These are phyloP conservation scores for Holotrichia oblita DNA, from an alignment of 1,140 invertebrate genomes.

Conservation along the genomic window DNA sequence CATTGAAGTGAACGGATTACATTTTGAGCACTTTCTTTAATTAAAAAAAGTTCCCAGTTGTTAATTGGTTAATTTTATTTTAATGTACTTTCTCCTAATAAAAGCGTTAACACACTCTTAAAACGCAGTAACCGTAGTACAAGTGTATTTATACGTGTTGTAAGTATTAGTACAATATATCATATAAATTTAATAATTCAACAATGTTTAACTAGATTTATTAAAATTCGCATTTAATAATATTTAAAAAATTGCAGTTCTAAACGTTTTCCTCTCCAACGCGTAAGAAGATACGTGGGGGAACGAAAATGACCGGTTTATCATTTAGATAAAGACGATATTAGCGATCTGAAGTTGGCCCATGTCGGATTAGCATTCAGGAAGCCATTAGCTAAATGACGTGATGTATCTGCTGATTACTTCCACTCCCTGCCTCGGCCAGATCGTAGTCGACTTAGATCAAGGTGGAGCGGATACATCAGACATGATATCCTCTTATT, in stretches of 20 bases:
- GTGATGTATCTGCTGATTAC: constrained; percentile 60
- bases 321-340: constrained; percentile 47
- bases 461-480: constrained; percentile 47
- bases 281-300: not conserved
- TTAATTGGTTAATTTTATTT: too few relatives aligned
- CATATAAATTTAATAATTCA: too few relatives aligned
- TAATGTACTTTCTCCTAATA: too few relatives aligned
- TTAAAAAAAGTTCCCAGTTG: too few relatives aligned
- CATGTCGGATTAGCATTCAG: constrained; percentile 59
- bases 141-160: too few relatives aligned
- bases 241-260: not conserved
- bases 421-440: constrained; percentile 47
- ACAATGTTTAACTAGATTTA: too few relatives aligned
- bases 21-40: too few relatives aligned
- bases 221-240: not conserved
- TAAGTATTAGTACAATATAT: too few relatives aligned
- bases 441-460: constrained; percentile 43
- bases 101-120: too few relatives aligned
- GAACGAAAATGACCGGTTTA: constrained; percentile 36
- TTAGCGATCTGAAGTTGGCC: constrained; percentile 47
- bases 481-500: constrained; percentile 48
- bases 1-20: too few relatives aligned
- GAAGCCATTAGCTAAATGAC: constrained; percentile 61
- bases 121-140: too few relatives aligned
- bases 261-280: not conserved